Percentiles rank a stretch among this genome's conserved stretches.
phyloP scores from a whole-genome alignment of 2,888 invertebrate genomes.

The Macrosoma leucophasiata region DNA sequence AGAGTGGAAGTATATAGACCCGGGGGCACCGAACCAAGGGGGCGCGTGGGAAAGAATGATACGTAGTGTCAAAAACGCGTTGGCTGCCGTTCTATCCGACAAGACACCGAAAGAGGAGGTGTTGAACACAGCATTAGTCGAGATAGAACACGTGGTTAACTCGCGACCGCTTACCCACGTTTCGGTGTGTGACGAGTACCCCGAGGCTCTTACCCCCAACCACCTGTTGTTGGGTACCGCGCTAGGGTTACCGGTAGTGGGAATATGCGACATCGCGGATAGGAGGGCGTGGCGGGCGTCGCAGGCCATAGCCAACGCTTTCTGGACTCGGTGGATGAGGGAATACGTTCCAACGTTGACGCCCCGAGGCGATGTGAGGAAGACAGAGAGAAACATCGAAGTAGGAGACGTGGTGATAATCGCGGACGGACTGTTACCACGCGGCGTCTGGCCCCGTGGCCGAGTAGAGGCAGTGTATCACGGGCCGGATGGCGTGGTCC shows the following conservation, averaged over 20 bases:
- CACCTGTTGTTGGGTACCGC: slow-evolving; percentile 14
- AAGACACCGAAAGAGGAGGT: slow-evolving; percentile 11
- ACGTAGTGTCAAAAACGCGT: slow-evolving; percentile 13
- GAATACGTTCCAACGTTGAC: slow-evolving; percentile 26
- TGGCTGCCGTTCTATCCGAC: background rate
- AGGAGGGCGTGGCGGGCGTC: slow-evolving; percentile 7
- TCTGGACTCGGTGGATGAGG: slow-evolving; percentile 24
- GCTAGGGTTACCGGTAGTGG: slow-evolving; percentile 3
- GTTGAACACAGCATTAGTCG: slow-evolving; percentile 7
- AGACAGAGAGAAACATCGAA: background rate
- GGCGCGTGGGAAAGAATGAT: slow-evolving; percentile 19
- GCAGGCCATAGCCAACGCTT: slow-evolving; percentile 12
- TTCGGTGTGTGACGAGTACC: slow-evolving; percentile 18
- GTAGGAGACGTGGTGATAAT: slow-evolving; percentile 18
- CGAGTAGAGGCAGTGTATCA: background rate
- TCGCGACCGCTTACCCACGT: slow-evolving; percentile 26
- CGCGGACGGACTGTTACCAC: slow-evolving; percentile 6
- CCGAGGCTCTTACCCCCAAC: slow-evolving; percentile 24
- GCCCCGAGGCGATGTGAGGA: slow-evolving; percentile 15
- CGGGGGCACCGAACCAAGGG: slow-evolving; percentile 9
- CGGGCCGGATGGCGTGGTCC: slow-evolving; percentile 2
- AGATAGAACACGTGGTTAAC: slow-evolving; percentile 12
- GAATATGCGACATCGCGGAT: too few relatives aligned
- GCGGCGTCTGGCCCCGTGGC: slow-evolving; percentile 4
- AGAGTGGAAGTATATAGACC: slow-evolving; percentile 7